Base-by-base conservation (phyloP, 2,113 vertebrate genomes). In the Limnothrissa miodon region DNA sequence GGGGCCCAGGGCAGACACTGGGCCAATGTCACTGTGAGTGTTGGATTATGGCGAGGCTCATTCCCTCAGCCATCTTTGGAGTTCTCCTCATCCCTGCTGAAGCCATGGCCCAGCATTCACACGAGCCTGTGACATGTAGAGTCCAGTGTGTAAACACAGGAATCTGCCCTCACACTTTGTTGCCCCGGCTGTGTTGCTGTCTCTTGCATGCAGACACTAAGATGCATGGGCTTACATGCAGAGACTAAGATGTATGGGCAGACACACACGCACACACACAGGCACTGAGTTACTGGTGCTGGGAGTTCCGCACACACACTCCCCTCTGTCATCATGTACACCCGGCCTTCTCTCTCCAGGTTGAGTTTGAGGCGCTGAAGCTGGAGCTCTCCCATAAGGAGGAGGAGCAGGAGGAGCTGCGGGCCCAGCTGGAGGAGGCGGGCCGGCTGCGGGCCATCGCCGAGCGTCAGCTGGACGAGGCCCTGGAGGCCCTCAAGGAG, bases 331-430 rank as follows among this genome's bases (percentile, higher is more conserved):
- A 15, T 7, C n/a, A 11, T 29, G 0, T 45, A 5, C 0, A 45
- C 81, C 33, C 81, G 15, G 33, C 53, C 17, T 5, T 62, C 36
- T 1, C 5, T 53, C 51, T 56, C 6, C 89, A 96, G 95, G 94
- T 96, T 53, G 95, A 96, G 89, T 96, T 95, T 89, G 96, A 96
- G 91, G 91, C 94, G 0, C 70, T 96, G 78, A 96, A 96, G 87
- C 93, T 94, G 70, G 95, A 96, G 82, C 81, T 96, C 82, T 95
- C 90, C 53, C 92, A 95, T 70, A 94, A 94, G 88, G 94, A 95
- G 0, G 96, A 96, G 85, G 95, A 95, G 83, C 92, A 93, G 82
- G 94, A 94, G 0, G 87, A 94, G 70, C 88, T 94, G 78, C 91
- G 93, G 19, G 91, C 84, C 5, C 95, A 95, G 87, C 79, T 95